Evolutionary conservation across 2,888 invertebrate species (phyloP).

Genomic region (Perizoma affinitatum): DNA sequence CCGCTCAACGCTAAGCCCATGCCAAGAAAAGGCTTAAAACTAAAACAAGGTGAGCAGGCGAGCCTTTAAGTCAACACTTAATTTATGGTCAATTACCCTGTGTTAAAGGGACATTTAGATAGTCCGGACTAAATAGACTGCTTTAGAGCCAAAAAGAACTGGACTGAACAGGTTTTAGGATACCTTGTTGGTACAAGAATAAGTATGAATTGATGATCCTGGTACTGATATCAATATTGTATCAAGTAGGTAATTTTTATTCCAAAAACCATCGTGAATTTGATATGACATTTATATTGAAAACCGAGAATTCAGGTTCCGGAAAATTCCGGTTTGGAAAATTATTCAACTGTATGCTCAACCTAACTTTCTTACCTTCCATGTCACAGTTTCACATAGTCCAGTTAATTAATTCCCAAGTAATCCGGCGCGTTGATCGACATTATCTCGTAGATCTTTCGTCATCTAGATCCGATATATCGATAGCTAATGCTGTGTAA

Average conservation of each 20-base stretch:
- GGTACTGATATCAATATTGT: background rate
- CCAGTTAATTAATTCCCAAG: constrained; percentile 67
- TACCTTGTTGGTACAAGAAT: constrained; percentile 4
- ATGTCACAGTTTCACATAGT: constrained; percentile 61
- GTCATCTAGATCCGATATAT: constrained; percentile 62
- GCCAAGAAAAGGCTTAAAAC: constrained; percentile 44
- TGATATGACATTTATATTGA: no score
- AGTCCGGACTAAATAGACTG: constrained; percentile 51
- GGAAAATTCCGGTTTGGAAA: no score
- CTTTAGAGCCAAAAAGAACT: constrained; percentile 44
- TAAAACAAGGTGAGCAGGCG: constrained; percentile 62
- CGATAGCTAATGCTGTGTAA: constrained; percentile 66
- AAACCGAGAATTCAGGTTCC: no score
- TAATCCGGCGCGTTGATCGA: constrained; percentile 66
- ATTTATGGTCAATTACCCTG: constrained; percentile 81
- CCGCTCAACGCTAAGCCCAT: constrained; percentile 5
- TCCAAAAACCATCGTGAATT: no score
- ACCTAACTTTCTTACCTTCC: constrained; percentile 59
- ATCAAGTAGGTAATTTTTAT: no score
- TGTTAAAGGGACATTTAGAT: constrained; percentile 75
- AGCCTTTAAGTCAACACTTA: constrained; percentile 75
- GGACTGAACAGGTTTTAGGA: constrained; percentile 22
- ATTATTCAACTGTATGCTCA: background rate
- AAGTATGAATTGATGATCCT: background rate
- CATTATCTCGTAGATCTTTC: constrained; percentile 64